Evolutionary conservation across 2,797 vertebrate species (phyloP), one percentile per base, ranked within the genome.

Genomic region (Pelobates cultripes): DNA sequence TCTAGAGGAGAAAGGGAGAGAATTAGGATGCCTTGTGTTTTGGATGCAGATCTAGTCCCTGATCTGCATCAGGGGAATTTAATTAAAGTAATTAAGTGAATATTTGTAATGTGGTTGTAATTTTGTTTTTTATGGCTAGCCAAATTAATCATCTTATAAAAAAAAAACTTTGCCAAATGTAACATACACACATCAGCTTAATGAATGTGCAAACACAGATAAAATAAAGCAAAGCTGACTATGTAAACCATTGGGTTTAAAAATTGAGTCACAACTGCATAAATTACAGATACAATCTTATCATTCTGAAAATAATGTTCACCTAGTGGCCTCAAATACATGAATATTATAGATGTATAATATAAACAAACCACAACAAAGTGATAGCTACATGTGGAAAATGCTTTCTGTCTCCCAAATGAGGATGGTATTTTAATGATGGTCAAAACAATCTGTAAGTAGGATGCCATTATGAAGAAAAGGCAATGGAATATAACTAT

Each of bases 351-450:
- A 3, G 79, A 74, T n/a, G 63, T 44, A 80, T 81, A 57, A 70
- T 77, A 85, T 2, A 85, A 10, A 17, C 60, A 14, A 55, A 85
- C 70, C 9, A 81, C 79, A 6, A 47, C 43, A 0, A 85, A 42
- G 71, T 85, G 79, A 15, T 79, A 73, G 8, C 71, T 44, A 9
- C 79, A 85, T 8, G 83, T 85, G 42, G 79, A 85, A 5, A 85
- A 81, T 15, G 80, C 17, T 45, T 81, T 85, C 51, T 57, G 55
- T 14, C 60, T 77, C 4, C 70, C 75, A 13, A 45, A 17, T 10
- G 4, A 10, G 40, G 83, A 78, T 3, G 75, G 45, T 3, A 78
- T 78, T 5, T 45, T 53, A 6, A 81, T 8, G 5, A 81, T 44
- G 40, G 44, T 69, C 15, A 69, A 45, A 12, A 85, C 69, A 4